Evolutionary conservation across 2,888 invertebrate species (phyloP).

Genomic region (Chrysomela aeneicollis): DNA sequence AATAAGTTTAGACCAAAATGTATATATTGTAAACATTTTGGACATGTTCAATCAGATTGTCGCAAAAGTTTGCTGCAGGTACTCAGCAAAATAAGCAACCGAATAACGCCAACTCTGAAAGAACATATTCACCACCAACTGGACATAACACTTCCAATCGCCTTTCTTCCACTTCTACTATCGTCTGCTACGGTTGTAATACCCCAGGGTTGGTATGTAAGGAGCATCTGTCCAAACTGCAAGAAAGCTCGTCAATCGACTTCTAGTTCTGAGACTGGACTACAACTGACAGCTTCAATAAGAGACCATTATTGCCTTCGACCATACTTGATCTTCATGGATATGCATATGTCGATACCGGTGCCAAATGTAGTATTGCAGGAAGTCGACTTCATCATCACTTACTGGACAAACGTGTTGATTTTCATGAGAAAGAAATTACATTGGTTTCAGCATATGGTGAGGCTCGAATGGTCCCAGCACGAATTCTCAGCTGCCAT

Average conservation of each 20-base stretch:
- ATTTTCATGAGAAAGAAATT: conserved; percentile 13
- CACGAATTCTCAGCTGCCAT: conserved; percentile 21
- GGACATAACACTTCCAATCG: not conserved
- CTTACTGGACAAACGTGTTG: conserved; percentile 9
- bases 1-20: conserved; percentile 18
- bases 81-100: conserved; percentile 5
- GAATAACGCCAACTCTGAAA: not conserved
- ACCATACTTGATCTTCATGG: conserved; percentile 20
- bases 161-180: not conserved
- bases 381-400: too few species aligned
- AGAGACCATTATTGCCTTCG: conserved; percentile 8
- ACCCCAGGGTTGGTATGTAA: conserved; percentile 17
- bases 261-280: not conserved
- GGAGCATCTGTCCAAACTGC: conserved; percentile 20
- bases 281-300: conserved; percentile 5
- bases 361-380: conserved; percentile 26
- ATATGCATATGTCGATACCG: conserved; percentile 34
- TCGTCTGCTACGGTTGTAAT: conserved; percentile 12
- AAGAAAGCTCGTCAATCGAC: not conserved
- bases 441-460: conserved; percentile 32
- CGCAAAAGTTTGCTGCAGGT: conserved; percentile 11
- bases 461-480: conserved; percentile 8
- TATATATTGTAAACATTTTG: conserved; percentile 21
- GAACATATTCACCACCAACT: not conserved
- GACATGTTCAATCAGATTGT: conserved; percentile 23